These are phyloP conservation scores for Cosmia trapezina DNA, from an alignment of 2,888 invertebrate species.

Conservation along the genomic window DNA sequence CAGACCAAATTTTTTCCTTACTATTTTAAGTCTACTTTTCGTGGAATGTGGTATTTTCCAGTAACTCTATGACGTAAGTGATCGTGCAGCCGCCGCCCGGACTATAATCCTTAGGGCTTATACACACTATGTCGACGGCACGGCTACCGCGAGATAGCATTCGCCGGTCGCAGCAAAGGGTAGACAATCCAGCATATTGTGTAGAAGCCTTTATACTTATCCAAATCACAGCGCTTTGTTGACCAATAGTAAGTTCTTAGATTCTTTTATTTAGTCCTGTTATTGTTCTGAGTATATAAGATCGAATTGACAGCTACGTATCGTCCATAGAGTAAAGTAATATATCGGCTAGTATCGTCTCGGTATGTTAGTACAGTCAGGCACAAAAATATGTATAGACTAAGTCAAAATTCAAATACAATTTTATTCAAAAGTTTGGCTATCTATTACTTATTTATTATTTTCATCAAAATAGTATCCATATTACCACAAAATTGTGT, in stretches of 20 bases:
- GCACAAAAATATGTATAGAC: background rate
- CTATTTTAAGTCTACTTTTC: too few species aligned
- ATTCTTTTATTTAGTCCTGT: constrained; percentile 10
- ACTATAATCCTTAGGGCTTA: too few species aligned
- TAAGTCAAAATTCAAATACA: background rate
- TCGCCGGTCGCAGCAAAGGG: background rate
- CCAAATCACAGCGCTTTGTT: constrained; percentile 15
- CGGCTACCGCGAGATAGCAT: too few species aligned
- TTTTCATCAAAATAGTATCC: background rate
- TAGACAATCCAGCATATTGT: background rate
- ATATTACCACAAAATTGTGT: too few species aligned
- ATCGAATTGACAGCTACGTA: background rate
- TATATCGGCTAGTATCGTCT: too few species aligned
- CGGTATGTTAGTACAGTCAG: background rate
- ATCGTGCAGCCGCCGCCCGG: too few species aligned
- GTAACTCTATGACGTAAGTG: too few species aligned
- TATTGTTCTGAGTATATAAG: too few species aligned
- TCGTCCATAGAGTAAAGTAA: too few species aligned
- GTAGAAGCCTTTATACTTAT: background rate
- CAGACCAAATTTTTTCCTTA: too few species aligned
- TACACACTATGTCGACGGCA: background rate
- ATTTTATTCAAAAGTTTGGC: background rate
- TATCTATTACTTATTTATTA: too few species aligned
- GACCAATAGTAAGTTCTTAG: constrained; percentile 18
- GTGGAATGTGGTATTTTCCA: too few species aligned